A percentile compares a stretch with the other conserved stretches of the same genome.
Conservation (phyloP, 1,140 invertebrate genomes). For the Diabrotica undecimpunctata region DNA sequence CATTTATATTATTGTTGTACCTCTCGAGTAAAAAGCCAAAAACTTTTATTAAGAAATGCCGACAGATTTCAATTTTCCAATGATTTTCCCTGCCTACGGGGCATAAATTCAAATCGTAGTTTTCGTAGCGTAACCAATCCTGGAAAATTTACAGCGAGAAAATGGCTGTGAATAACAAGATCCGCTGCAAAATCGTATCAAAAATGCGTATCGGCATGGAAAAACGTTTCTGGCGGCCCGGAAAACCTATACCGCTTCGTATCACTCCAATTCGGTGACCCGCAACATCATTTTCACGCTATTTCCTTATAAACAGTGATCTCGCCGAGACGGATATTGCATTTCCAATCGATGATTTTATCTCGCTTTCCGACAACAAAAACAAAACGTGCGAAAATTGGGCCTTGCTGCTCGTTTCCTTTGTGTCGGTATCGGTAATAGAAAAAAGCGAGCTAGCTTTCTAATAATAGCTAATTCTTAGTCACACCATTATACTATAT, state of each 20-base stretch:
- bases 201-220: slow-evolving; percentile 1
- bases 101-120: background rate
- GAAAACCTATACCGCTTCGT: background rate
- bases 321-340: background rate
- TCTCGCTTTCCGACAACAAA: background rate
- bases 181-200: background rate
- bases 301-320: slow-evolving; percentile 2
- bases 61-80: too few relatives aligned
- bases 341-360: background rate
- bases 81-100: too few relatives aligned
- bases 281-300: slow-evolving; percentile 1
- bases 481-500: too few relatives aligned
- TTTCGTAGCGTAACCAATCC: background rate
- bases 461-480: too few relatives aligned
- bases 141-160: background rate
- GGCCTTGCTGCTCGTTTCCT: too few relatives aligned
- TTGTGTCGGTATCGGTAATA: too few relatives aligned
- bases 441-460: too few relatives aligned
- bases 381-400: too few relatives aligned
- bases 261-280: background rate
- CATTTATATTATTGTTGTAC: too few relatives aligned
- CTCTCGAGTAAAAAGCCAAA: too few relatives aligned
- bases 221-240: background rate
- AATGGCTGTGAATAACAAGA: background rate
- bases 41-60: too few relatives aligned